Conservation (phyloP, 2,888 invertebrate species). For the Pachycephus smyrnensis region DNA sequence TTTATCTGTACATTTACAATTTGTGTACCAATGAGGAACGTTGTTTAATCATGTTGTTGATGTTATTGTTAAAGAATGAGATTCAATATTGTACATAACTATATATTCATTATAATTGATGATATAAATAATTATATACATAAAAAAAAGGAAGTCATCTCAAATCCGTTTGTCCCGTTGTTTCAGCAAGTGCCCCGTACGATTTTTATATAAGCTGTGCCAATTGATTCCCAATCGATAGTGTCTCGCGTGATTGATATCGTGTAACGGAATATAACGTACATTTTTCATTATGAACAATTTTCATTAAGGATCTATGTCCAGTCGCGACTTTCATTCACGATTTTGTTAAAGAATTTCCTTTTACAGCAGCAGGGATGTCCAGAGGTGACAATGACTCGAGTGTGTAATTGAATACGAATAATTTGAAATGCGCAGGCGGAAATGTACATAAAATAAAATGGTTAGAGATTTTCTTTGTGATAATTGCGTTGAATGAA, state of each 20-base stretch:
- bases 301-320: neutral
- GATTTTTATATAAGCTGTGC: constrained; percentile 28
- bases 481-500: neutral
- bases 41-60: constrained; percentile 77
- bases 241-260: constrained; percentile 54
- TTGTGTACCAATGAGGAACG: constrained; percentile 68
- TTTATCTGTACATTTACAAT: constrained; percentile 68
- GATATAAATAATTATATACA: constrained; percentile 59
- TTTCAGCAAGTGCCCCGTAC: constrained; percentile 33
- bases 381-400: neutral
- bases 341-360: neutral
- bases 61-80: constrained; percentile 82
- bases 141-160: constrained; percentile 10
- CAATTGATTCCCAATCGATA: constrained; percentile 24
- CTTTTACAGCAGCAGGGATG: neutral
- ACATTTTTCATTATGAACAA: neutral
- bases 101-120: constrained; percentile 80
- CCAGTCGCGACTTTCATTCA: neutral
- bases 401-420: neutral
- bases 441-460: neutral
- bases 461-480: neutral
- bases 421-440: neutral
- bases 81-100: constrained; percentile 83
- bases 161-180: constrained; percentile 32
- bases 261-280: constrained; percentile 43